A percentile compares a stretch with the other conserved stretches of the same genome.
phyloP scores from a whole-genome alignment of 2,113 vertebrate species.

The Platichthys stellatus region DNA sequence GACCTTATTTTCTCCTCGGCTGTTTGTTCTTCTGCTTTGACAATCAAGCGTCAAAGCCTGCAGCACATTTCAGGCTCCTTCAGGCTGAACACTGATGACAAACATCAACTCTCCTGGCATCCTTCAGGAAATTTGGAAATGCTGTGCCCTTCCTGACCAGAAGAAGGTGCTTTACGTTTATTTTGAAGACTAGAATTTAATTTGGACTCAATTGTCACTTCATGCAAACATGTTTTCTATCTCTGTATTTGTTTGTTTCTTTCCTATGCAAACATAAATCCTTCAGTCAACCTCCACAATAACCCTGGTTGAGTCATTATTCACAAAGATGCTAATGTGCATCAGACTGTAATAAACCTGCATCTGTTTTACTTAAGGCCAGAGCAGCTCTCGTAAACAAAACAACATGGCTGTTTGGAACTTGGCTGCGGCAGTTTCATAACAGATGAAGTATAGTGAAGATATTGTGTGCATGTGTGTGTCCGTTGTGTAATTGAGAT shows the following conservation, averaged over 20 bases:
- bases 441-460: conserved; percentile 2
- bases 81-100: background rate
- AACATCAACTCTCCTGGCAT: conserved; percentile 6
- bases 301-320: conserved; percentile 15
- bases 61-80: background rate
- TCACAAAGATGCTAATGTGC: conserved; percentile 24
- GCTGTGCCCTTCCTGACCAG: background rate
- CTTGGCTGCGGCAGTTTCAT: background rate
- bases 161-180: background rate
- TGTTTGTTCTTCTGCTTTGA: conserved; percentile 10
- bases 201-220: background rate
- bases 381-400: conserved; percentile 7
- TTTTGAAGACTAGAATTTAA: background rate
- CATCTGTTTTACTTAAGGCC: conserved; percentile 48
- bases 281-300: background rate
- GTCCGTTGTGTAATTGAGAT: conserved; percentile 9
- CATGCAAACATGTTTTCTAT: background rate
- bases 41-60: background rate
- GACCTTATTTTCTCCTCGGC: background rate
- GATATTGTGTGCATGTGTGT: background rate
- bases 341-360: conserved; percentile 9
- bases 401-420: conserved; percentile 10
- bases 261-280: conserved; percentile 22
- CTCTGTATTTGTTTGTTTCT: background rate
- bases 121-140: background rate